Percentiles rank a stretch among this genome's conserved stretches.
Evolutionary conservation across 2,113 vertebrate genomes (phyloP).

Genomic region (Fulmarus glacialis): DNA sequence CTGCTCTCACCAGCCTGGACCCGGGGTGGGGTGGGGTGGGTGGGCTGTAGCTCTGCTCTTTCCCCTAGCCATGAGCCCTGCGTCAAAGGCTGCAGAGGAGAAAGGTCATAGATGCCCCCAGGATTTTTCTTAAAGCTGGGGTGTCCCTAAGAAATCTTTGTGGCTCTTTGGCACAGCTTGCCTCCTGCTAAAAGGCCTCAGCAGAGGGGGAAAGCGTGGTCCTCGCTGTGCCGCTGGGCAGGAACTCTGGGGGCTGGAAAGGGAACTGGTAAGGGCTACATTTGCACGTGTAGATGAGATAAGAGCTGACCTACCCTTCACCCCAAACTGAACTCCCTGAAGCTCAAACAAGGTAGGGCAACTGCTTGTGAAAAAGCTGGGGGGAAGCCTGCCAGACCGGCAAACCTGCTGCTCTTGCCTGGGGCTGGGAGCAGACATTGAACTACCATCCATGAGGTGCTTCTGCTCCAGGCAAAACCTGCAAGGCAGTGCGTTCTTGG

Average conservation of each 20-base stretch:
- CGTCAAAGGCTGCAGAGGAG: not conserved
- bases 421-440: not conserved
- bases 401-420: not conserved
- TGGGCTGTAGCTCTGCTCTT: not conserved
- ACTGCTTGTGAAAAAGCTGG: not conserved
- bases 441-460: not conserved
- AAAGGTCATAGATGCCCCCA: not conserved
- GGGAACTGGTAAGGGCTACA: slow-evolving; percentile 18
- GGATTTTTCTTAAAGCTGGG: not conserved
- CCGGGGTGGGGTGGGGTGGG: too few species aligned
- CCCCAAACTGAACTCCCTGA: slow-evolving; percentile 22
- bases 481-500: not conserved
- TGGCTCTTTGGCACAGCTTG: not conserved
- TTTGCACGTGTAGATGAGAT: not conserved
- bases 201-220: not conserved
- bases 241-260: slow-evolving; percentile 10
- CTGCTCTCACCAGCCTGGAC: not conserved
- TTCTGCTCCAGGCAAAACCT: not conserved
- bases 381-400: not conserved
- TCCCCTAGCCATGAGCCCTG: not conserved
- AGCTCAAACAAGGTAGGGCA: slow-evolving; percentile 33
- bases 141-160: not conserved
- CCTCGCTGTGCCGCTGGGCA: accelerated
- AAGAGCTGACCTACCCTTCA: slow-evolving; percentile 56
- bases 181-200: not conserved